phyloP scores from a whole-genome alignment of 1,140 invertebrate genomes.

The Nebria ingens region DNA sequence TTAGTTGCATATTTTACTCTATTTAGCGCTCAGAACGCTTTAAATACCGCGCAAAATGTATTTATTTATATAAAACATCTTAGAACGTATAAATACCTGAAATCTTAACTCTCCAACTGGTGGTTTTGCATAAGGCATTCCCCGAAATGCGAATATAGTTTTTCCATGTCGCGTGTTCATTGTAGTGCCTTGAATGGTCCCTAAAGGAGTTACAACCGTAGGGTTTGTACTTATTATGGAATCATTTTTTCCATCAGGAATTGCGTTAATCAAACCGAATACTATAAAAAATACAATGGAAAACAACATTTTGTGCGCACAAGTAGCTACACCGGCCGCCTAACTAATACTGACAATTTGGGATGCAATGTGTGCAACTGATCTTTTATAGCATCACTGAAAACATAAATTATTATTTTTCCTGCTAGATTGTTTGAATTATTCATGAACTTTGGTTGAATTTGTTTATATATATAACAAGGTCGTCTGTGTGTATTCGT shows the following conservation, averaged over 20 bases:
- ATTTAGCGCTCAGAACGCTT: too few species aligned
- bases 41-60: too few species aligned
- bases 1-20: too few species aligned
- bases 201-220: slow-evolving; percentile 10
- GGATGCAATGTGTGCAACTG: too few species aligned
- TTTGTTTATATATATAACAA: too few species aligned
- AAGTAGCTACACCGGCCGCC: too few species aligned
- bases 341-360: too few species aligned
- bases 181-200: slow-evolving; percentile 10
- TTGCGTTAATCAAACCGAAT: not conserved
- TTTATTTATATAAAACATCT: not conserved
- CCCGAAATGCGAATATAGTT: slow-evolving; percentile 14
- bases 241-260: not conserved
- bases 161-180: slow-evolving; percentile 12
- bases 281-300: not conserved
- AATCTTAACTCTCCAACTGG: slow-evolving; percentile 48
- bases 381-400: too few species aligned
- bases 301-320: slow-evolving; percentile 1
- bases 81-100: slow-evolving; percentile 34
- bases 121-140: slow-evolving; percentile 50
- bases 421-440: too few species aligned
- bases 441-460: too few species aligned
- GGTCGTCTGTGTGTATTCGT: too few species aligned
- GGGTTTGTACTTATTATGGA: not conserved
- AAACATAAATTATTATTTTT: too few species aligned